A percentile compares a stretch with the other conserved stretches of the same genome.
These are phyloP conservation scores for Nyctibius bracteatus DNA, from an alignment of 2,113 vertebrate species.

Conservation along the genomic window DNA sequence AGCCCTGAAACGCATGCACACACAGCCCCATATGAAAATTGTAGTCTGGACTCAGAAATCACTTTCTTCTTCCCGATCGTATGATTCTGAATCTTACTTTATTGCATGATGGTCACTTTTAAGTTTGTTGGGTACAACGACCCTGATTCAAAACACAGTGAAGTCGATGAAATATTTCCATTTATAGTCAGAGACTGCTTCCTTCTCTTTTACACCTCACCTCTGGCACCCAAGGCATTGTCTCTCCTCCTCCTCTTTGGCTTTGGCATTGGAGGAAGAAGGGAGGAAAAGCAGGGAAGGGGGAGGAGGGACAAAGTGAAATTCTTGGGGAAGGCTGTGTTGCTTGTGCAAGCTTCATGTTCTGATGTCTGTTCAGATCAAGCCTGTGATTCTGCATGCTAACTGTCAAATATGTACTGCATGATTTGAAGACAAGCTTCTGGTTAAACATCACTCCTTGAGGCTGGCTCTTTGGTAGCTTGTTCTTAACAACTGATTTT, in stretches of 20 bases:
- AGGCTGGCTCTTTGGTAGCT: accelerated
- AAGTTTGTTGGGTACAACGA: background rate
- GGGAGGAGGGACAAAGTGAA: background rate
- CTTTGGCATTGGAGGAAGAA: background rate
- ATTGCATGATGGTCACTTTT: background rate
- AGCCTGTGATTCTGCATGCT: background rate
- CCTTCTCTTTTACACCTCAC: background rate
- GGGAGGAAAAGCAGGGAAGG: background rate
- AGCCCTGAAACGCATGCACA: background rate
- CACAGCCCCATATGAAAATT: background rate
- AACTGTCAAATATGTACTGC: background rate
- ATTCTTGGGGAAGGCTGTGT: background rate
- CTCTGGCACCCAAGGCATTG: background rate
- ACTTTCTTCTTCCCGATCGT: accelerated
- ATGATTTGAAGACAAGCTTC: background rate
- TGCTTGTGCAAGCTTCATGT: background rate
- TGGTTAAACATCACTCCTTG: background rate
- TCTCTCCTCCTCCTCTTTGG: background rate
- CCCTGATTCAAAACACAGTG: background rate
- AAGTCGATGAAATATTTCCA: background rate
- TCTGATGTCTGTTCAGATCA: background rate
- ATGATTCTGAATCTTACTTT: background rate
- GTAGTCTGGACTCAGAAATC: background rate
- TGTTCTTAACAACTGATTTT: background rate
- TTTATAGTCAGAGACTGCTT: background rate